Evolutionary conservation across 1,140 invertebrate species (phyloP).

Genomic region (Episyrphus balteatus): DNA sequence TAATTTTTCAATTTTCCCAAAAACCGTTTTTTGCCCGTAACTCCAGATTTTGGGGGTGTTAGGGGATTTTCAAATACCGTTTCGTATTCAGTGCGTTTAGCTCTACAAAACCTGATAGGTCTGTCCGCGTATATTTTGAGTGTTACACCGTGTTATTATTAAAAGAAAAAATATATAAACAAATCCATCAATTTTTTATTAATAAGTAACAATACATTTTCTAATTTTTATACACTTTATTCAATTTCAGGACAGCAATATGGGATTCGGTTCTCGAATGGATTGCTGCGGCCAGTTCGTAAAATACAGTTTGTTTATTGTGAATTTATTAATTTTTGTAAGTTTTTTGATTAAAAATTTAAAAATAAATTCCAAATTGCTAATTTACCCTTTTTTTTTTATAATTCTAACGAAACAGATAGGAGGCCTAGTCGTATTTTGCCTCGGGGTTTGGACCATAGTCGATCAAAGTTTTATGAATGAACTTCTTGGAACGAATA

Average conservation of each 20-base stretch:
- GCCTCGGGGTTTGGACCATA: constrained; percentile 68
- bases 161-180: no score
- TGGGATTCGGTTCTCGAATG: constrained; percentile 63
- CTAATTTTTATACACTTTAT: constrained; percentile 2
- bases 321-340: constrained; percentile 80
- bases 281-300: constrained; percentile 69
- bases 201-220: no score
- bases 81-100: no score
- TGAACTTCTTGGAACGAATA: constrained; percentile 67
- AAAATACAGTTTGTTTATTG: constrained; percentile 71
- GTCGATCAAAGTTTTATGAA: constrained; percentile 72
- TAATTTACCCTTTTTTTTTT: constrained; percentile 1
- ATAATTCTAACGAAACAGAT: constrained; percentile 42
- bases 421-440: constrained; percentile 63
- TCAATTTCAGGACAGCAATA: constrained; percentile 37
- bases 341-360: constrained; percentile 39
- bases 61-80: no score
- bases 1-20: no score
- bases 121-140: no score
- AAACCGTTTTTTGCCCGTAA: no score
- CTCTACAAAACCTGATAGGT: no score
- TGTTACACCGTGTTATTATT: no score
- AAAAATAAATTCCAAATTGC: background rate
- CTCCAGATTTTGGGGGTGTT: no score
- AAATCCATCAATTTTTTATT: no score